phyloP scores from a whole-genome alignment of 2,797 vertebrate genomes.

The Xerus rutilus region DNA sequence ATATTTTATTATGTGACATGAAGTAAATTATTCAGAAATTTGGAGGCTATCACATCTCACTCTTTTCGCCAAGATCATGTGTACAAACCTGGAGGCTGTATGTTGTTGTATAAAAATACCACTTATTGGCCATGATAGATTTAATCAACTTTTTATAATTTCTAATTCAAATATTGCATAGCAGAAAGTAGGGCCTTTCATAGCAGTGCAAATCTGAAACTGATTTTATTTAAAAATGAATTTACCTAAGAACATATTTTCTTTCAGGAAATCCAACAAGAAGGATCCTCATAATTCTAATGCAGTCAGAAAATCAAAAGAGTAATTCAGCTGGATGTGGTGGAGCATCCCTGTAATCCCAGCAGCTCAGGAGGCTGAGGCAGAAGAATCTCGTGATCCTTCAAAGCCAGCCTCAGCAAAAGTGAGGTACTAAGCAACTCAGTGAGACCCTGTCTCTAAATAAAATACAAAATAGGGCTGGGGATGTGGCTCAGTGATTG shows the following conservation, averaged over 20 bases:
- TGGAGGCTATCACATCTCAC: neutral
- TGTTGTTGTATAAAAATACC: neutral
- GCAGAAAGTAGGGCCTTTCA: neutral
- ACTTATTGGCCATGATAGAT: neutral
- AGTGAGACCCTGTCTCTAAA: no score
- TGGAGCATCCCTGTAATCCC: no score
- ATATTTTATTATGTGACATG: slow-evolving; percentile 13
- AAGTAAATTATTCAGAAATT: slow-evolving; percentile 46
- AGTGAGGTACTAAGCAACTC: no score
- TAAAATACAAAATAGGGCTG: no score
- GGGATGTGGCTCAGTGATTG: no score
- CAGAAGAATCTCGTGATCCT: no score
- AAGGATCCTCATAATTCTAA: slow-evolving; percentile 31
- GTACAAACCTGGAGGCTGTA: neutral
- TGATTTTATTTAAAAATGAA: neutral
- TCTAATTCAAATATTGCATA: slow-evolving; percentile 26
- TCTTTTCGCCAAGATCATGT: no score
- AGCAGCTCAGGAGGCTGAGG: no score
- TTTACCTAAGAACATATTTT: neutral
- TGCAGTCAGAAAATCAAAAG: slow-evolving; percentile 40
- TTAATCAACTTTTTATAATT: slow-evolving; percentile 39
- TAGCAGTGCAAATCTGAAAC: slow-evolving; percentile 34
- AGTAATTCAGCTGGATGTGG: neutral
- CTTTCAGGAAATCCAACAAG: neutral
- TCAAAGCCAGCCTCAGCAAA: no score